Evolutionary conservation across 2,888 invertebrate species (phyloP).

Genomic region (Thera britannica): DNA sequence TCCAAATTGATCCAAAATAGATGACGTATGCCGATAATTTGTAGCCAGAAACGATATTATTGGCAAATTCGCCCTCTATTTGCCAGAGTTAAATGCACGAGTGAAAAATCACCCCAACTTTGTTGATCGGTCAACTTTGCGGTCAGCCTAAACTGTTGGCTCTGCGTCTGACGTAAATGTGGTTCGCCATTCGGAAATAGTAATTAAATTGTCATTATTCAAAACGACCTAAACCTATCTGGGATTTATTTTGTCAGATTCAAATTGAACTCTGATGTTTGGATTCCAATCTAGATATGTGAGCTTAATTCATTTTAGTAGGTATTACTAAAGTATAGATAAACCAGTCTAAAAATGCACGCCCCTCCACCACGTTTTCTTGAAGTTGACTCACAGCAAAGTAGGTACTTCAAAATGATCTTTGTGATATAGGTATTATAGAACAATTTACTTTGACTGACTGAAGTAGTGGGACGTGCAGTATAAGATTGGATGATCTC

Average conservation of each 20-base stretch:
- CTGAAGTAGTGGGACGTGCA: no score
- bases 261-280: neutral
- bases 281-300: neutral
- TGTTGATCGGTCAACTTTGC: slow-evolving; percentile 25
- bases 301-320: no score
- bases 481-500: no score
- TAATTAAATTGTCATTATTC: slow-evolving; percentile 26
- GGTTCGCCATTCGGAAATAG: slow-evolving; percentile 17
- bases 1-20: slow-evolving; percentile 18
- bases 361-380: no score
- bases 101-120: slow-evolving; percentile 27
- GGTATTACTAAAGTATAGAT: no score
- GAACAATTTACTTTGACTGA: no score
- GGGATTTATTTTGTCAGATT: neutral
- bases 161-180: slow-evolving; percentile 14
- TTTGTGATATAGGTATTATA: no score
- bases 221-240: slow-evolving; percentile 8
- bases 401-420: no score
- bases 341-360: no score
- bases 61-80: slow-evolving; percentile 14
- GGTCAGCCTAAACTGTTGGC: slow-evolving; percentile 18
- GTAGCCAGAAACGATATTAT: slow-evolving; percentile 23
- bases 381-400: no score
- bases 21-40: slow-evolving; percentile 28
- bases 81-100: slow-evolving; percentile 21